Percentiles rank a stretch among this genome's conserved stretches.
phyloP scores from a whole-genome alignment of 2,113 vertebrate genomes.

The Zapus hudsonius region DNA sequence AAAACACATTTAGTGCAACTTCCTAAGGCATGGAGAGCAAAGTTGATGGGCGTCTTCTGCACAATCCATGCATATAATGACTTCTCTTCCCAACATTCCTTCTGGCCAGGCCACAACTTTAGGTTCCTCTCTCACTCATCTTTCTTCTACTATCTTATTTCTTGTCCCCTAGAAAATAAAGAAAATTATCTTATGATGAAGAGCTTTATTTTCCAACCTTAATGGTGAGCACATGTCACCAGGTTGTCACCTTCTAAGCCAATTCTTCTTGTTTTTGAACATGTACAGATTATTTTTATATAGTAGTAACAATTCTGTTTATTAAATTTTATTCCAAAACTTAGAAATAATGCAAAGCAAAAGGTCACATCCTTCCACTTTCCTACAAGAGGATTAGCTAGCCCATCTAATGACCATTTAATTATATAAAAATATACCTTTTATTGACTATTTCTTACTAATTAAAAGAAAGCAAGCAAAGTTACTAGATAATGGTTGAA shows the following conservation, averaged over 20 bases:
- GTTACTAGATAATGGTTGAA: neutral
- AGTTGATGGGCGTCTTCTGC: neutral
- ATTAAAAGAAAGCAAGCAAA: slow-evolving; percentile 8
- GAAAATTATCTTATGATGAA: neutral
- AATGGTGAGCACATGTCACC: neutral
- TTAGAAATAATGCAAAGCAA: neutral
- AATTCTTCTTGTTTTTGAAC: neutral
- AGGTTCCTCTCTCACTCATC: neutral
- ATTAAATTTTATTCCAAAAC: neutral
- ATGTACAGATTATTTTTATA: neutral
- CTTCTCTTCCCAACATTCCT: neutral
- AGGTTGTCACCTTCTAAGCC: neutral
- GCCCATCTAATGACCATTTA: neutral
- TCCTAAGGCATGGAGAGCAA: neutral
- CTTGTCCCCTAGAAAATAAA: neutral
- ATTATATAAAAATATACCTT: neutral
- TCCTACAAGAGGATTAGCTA: neutral
- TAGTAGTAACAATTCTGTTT: neutral
- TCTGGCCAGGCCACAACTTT: neutral
- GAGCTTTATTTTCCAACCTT: slow-evolving; percentile 3
- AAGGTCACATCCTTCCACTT: neutral
- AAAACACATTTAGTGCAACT: neutral
- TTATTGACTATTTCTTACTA: neutral
- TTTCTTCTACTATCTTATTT: neutral
- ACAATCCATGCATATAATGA: neutral